Conservation (phyloP, 1,140 invertebrate species). For the Drosophila erecta region DNA sequence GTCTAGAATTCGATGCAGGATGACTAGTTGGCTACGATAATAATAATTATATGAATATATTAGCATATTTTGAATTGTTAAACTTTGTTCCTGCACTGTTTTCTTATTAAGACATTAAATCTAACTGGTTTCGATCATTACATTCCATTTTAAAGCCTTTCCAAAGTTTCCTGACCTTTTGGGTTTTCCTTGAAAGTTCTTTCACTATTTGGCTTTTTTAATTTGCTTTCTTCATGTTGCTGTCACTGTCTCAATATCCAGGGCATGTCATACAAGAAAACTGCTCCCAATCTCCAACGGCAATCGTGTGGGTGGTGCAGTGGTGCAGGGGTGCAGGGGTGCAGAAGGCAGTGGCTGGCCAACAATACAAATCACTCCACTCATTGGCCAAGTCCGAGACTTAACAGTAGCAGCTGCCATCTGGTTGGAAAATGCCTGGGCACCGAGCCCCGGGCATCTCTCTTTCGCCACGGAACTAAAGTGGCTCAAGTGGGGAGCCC, state of each 20-base stretch:
- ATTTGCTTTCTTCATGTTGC: slow-evolving; percentile 15
- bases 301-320: slow-evolving; percentile 12
- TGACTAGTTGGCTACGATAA: too few species aligned
- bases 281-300: slow-evolving; percentile 6
- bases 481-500: not conserved
- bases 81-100: not conserved
- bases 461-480: slow-evolving; percentile 7
- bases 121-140: not conserved
- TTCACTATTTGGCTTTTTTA: slow-evolving; percentile 15
- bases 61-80: not conserved
- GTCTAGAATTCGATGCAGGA: not conserved
- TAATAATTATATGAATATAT: too few species aligned
- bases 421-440: slow-evolving; percentile 22
- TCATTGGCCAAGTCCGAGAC: slow-evolving; percentile 37
- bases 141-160: not conserved
- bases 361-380: slow-evolving; percentile 47
- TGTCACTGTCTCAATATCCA: slow-evolving; percentile 18
- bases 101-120: too few species aligned
- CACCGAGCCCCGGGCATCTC: not conserved
- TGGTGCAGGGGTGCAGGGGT: not conserved
- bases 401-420: slow-evolving; percentile 51
- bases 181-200: not conserved
- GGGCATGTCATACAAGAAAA: slow-evolving; percentile 36
- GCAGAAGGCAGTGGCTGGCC: slow-evolving; percentile 4
- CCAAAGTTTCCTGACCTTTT: not conserved